Base-by-base conservation (phyloP, 1,140 invertebrate species). In the Bactericera cockerelli region DNA sequence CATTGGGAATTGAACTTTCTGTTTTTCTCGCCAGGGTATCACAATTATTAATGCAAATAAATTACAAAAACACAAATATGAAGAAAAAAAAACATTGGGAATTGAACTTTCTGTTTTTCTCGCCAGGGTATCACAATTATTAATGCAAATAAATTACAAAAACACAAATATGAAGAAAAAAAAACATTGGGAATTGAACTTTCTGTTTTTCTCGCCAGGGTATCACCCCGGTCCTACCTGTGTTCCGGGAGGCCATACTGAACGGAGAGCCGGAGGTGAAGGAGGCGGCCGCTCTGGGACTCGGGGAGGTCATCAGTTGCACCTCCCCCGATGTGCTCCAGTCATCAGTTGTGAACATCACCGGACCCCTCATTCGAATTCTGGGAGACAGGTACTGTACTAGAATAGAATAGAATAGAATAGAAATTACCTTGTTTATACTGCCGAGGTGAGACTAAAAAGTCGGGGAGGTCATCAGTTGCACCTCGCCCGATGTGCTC, bases 311-410 rank as follows among this genome's bases (percentile, higher is more conserved):
- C 1, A 95, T 99, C 64, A 80, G 80, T 63, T 71, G 95, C 31
- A 93, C 93, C 0, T 87, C 81, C 62, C 78, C 87, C 1, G 74
- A 81, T 53, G 90, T 93, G 4, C 72, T 99, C 19, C 93, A 96
- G 70, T 87, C 92, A 1, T 95, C 92, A 54, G 93, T 98, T 1
- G 86, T 98, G 28, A 87, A 94, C 67, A 94, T 99, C 63, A 98
- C 95, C 22, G 96, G 96, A 8, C 95, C 96, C 0, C 76, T 99
- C 14, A 98, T 99, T 73, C 80, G 96, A 66, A 96, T 98, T 68
- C 79, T 99, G 13, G 94, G 95, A 22, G 22, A 49, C 28, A 31
- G 28, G 28, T 31, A 31, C 28, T 31, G 28, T 13, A 31, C 28
- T 31, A 31, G 28, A n/a, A n/a, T n/a, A n/a, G n/a, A n/a, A n/a